Percentiles rank a stretch among this genome's conserved stretches.
Conservation (phyloP, 1,140 invertebrate species). For the Atta cephalotes region DNA sequence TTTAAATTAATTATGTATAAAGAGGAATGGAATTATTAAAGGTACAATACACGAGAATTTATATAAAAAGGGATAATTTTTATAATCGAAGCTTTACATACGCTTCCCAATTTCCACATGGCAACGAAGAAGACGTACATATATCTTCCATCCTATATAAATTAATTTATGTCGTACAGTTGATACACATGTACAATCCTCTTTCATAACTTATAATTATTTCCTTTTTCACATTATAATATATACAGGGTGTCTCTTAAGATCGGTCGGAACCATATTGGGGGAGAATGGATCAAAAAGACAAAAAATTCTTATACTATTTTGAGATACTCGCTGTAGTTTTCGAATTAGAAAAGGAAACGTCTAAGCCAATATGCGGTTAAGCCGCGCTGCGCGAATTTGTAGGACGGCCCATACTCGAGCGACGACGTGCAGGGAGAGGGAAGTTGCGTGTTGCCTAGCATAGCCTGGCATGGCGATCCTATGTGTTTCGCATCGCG, state of each 20-base stretch:
- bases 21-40: not conserved
- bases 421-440: no score
- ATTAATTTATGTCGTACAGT: slow-evolving; percentile 53
- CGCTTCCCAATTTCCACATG: slow-evolving; percentile 14
- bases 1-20: not conserved
- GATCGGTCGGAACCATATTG: no score
- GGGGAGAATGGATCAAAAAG: no score
- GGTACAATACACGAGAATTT: slow-evolving; percentile 12
- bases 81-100: slow-evolving; percentile 82
- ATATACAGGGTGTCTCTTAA: not conserved
- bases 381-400: no score
- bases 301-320: no score
- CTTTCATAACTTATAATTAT: not conserved
- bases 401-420: no score
- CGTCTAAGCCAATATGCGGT: no score
- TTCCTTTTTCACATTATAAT: slow-evolving; percentile 4
- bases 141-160: slow-evolving; percentile 30
- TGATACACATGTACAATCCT: slow-evolving; percentile 42
- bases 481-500: no score
- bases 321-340: no score
- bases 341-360: no score
- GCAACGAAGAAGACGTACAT: slow-evolving; percentile 59
- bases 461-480: no score
- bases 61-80: slow-evolving; percentile 79
- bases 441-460: no score